A percentile compares a stretch with the other conserved stretches of the same genome.
These are phyloP conservation scores for Lates japonicus DNA, from an alignment of 2,797 vertebrate genomes.

Conservation along the genomic window DNA sequence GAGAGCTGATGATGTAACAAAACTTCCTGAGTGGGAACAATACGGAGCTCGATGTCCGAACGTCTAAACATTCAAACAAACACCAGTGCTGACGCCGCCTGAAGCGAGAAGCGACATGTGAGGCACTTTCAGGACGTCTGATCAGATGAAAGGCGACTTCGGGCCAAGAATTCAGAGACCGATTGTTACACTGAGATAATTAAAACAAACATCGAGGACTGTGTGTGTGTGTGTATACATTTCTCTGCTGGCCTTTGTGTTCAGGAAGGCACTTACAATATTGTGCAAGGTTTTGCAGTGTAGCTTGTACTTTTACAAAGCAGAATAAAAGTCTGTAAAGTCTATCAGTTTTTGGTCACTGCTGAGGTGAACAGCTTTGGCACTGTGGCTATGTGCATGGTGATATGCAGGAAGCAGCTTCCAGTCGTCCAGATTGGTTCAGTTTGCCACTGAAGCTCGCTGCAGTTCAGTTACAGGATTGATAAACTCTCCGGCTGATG, in stretches of 20 bases:
- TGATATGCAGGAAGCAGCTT: constrained; percentile 18
- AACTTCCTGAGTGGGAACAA: constrained; percentile 78
- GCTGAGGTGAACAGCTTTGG: constrained; percentile 37
- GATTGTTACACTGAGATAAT: constrained; percentile 42
- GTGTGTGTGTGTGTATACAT: neutral
- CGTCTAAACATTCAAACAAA: constrained; percentile 23
- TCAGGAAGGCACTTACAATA: constrained; percentile 43
- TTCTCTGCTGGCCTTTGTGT: constrained; percentile 6
- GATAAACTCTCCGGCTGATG: constrained; percentile 70
- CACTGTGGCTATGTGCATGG: constrained; percentile 22
- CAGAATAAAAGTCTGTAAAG: constrained; percentile 7
- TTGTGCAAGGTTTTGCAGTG: constrained; percentile 31
- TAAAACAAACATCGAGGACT: constrained; percentile 49
- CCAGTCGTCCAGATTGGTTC: constrained; percentile 31
- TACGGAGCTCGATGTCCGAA: constrained; percentile 24
- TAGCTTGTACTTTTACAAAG: constrained; percentile 3
- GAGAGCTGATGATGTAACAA: constrained; percentile 53
- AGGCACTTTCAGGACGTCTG: constrained; percentile 39
- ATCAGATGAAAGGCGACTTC: constrained; percentile 29
- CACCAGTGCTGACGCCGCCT: neutral
- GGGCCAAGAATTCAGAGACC: constrained; percentile 29
- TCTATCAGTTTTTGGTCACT: constrained; percentile 52
- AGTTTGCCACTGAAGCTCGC: neutral
- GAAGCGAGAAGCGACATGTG: constrained; percentile 22
- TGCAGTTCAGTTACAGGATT: constrained; percentile 57